Percentiles rank a stretch among this genome's conserved stretches.
Conservation (phyloP, 2,797 vertebrate species). For the Coregonus ussuriensis region DNA sequence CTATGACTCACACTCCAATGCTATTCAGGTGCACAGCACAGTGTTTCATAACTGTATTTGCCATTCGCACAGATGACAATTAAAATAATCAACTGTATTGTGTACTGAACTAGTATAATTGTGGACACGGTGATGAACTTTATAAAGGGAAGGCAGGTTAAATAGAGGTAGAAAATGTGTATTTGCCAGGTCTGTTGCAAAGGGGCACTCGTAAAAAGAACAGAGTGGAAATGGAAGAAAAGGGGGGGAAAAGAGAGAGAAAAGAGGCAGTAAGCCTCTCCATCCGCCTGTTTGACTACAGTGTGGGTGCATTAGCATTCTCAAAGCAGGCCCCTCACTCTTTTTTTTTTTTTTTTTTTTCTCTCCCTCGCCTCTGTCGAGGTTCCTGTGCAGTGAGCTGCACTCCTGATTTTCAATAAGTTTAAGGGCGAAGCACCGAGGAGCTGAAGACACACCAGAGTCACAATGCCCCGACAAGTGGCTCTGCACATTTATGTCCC, state of each 20-base stretch:
- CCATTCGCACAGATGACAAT: not conserved
- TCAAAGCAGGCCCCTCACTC: not conserved
- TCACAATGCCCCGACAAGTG: constrained; percentile 31
- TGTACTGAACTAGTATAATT: not conserved
- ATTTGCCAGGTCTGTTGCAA: not conserved
- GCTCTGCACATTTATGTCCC: constrained; percentile 38
- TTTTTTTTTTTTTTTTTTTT: constrained; percentile 6
- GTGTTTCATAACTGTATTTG: not conserved
- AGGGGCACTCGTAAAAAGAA: not conserved
- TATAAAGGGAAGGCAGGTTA: not conserved
- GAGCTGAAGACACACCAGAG: constrained; percentile 19
- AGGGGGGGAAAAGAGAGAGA: not conserved
- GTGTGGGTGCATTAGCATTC: not conserved
- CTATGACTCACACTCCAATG: not conserved
- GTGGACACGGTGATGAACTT: not conserved
- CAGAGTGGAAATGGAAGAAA: not conserved
- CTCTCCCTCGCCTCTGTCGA: constrained; percentile 18
- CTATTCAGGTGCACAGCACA: not conserved
- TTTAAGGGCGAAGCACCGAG: constrained; percentile 10
- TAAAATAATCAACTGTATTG: not conserved
- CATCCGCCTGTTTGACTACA: not conserved
- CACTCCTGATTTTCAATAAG: constrained; percentile 36
- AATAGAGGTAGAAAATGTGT: not conserved
- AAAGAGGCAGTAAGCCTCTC: not conserved
- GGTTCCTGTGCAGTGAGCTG: constrained; percentile 17